Evolutionary conservation across 1,140 invertebrate species (phyloP).

Genomic region (Bombus superbus): DNA sequence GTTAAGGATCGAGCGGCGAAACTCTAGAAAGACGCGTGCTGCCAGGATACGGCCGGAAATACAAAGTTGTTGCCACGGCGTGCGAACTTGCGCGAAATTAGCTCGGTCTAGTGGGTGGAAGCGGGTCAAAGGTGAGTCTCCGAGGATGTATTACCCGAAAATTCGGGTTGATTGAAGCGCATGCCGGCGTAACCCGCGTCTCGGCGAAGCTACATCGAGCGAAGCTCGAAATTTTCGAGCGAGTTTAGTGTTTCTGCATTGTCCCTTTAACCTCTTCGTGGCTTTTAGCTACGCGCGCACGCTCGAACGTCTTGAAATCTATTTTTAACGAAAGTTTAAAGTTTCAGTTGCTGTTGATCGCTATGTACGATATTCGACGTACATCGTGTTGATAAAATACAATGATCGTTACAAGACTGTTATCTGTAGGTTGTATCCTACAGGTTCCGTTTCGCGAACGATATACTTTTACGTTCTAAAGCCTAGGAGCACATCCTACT

Average conservation of each 20-base stretch:
- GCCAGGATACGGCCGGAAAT: slow-evolving; percentile 1
- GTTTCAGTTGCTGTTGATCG: too few relatives aligned
- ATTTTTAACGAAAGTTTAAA: background rate
- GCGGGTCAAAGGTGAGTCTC: slow-evolving; percentile 43
- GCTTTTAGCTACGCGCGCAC: background rate
- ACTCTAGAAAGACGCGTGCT: background rate
- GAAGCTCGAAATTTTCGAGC: slow-evolving; percentile 13
- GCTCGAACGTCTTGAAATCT: background rate
- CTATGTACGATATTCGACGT: background rate
- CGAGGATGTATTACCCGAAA: slow-evolving; percentile 46
- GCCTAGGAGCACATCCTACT: too few relatives aligned
- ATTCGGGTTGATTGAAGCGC: slow-evolving; percentile 38
- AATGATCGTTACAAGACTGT: background rate
- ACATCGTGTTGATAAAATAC: background rate
- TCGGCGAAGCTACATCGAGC: too few relatives aligned
- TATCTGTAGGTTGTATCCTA: too few relatives aligned
- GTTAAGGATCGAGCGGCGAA: slow-evolving; percentile 11
- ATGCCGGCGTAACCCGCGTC: slow-evolving; percentile 5
- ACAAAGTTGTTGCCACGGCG: slow-evolving; percentile 13
- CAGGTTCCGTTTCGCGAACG: too few relatives aligned
- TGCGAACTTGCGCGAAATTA: slow-evolving; percentile 27
- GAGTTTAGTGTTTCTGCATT: background rate
- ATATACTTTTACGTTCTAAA: too few relatives aligned
- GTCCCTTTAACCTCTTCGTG: background rate
- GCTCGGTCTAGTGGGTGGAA: slow-evolving; percentile 26